Base-by-base conservation (phyloP, 2,888 invertebrate genomes). In the Salpingus planirostris region DNA sequence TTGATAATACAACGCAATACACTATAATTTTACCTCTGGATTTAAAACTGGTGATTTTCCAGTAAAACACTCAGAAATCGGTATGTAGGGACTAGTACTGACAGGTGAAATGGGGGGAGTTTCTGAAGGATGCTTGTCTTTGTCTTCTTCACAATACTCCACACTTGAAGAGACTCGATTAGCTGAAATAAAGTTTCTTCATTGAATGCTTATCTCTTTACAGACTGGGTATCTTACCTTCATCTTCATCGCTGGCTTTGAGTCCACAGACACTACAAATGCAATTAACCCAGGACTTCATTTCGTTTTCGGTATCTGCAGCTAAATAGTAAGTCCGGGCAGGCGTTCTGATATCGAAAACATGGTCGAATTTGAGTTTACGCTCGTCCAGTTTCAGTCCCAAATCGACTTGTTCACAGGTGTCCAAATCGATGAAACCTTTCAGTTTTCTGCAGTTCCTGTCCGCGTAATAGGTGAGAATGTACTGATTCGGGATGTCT, bases 231-330 rank as follows among this genome's bases (percentile, higher is more conserved):
- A 18, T 8, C 8, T 18, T 18, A 14, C 53, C 33, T 27, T 57
- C 54, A 38, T 62, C 60, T 31, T 63, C 63, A 15, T 63, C 63
- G 34, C 75, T 70, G 2, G 86, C 78, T 56, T 86, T 80, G 38
- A 91, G 66, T 27, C 89, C 87, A 62, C 93, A 95, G 23, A 91
- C 90, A 63, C 83, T 79, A 63, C 95, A 95, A 46, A 96, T 86
- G 38, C 85, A 88, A 55, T 87, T 84, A 6, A 95, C 93, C 96
- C 96, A 96, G 60, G 82, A 82, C 49, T 83, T 84, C 93, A 96
- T 93, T 54, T 93, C 92, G 25, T 76, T 73, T 59, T 92, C 91
- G 15, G 83, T 82, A 50, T 92, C 91, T 1, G 93, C 91, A 36
- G 92, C 92, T 46, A 96, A 70, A 62, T 90, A 93, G 61, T 93